phyloP scores from a whole-genome alignment of 2,888 invertebrate species.

The Scaptomyza reducta region DNA sequence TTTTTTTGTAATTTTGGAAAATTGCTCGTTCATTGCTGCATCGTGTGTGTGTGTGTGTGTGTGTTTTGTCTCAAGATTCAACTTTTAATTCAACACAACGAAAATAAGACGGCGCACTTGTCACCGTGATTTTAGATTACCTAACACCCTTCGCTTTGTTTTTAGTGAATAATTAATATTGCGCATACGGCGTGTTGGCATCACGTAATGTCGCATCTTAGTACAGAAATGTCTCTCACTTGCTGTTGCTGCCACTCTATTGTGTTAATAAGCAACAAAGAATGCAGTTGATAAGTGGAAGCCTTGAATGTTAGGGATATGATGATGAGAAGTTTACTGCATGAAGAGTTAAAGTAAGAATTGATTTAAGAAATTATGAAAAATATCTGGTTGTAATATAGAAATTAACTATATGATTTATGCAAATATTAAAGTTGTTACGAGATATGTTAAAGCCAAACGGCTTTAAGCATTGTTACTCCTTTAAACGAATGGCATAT shows the following conservation, averaged over 20 bases:
- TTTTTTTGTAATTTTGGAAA: constrained; percentile 72
- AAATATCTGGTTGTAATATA: too few relatives aligned
- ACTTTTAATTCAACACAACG: constrained; percentile 51
- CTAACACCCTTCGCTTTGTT: background rate
- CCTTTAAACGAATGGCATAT: background rate
- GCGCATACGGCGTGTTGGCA: constrained; percentile 69
- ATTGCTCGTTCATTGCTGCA: constrained; percentile 70
- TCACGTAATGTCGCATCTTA: constrained; percentile 46
- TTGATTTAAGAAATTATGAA: too few relatives aligned
- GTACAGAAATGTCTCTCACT: constrained; percentile 19
- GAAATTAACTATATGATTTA: too few relatives aligned
- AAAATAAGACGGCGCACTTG: background rate
- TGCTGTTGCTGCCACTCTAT: constrained; percentile 39
- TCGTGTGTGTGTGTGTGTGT: constrained; percentile 34
- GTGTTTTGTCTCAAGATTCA: constrained; percentile 40
- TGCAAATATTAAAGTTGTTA: too few relatives aligned
- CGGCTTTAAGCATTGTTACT: background rate
- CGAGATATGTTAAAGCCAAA: background rate
- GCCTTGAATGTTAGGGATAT: too few relatives aligned
- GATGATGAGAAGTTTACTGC: too few relatives aligned
- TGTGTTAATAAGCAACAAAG: constrained; percentile 49
- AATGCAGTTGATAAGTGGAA: constrained; percentile 12
- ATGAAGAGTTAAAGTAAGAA: too few relatives aligned
- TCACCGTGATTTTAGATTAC: constrained; percentile 11
- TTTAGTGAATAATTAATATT: constrained; percentile 72